These are phyloP conservation scores for Hucho hucho DNA, from an alignment of 2,113 vertebrate genomes.

Conservation along the genomic window DNA sequence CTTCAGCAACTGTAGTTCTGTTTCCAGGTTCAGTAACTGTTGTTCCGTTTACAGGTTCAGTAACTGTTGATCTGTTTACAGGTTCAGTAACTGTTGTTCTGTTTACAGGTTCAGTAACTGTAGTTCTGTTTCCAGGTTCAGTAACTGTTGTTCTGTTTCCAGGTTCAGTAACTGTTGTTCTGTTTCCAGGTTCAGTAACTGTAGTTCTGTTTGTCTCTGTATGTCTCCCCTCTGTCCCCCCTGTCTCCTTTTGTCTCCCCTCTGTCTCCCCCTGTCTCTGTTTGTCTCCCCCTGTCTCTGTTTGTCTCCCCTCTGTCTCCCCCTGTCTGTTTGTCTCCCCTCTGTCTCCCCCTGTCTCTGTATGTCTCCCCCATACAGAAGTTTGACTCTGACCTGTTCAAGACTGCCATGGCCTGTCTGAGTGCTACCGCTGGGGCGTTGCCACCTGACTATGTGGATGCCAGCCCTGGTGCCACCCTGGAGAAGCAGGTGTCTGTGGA, in stretches of 20 bases:
- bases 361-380: constrained; percentile 76
- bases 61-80: too few relatives aligned
- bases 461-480: constrained; percentile 78
- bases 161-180: too few relatives aligned
- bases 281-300: constrained; percentile 1
- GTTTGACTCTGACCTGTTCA: constrained; percentile 93
- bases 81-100: too few relatives aligned
- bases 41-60: too few relatives aligned
- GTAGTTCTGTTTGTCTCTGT: too few relatives aligned
- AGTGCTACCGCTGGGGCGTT: constrained; percentile 92
- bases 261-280: background rate
- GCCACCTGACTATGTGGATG: constrained; percentile 92
- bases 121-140: too few relatives aligned
- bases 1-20: too few relatives aligned
- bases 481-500: constrained; percentile 90
- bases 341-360: background rate
- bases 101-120: too few relatives aligned
- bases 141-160: too few relatives aligned
- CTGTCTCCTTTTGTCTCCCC: background rate
- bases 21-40: too few relatives aligned
- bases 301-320: background rate
- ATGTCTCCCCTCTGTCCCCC: constrained; percentile 8
- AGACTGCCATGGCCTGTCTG: constrained; percentile 90
- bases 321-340: background rate
- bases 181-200: too few relatives aligned